phyloP scores from a whole-genome alignment of 2,113 vertebrate genomes.

The Telmatochromis sp. region DNA sequence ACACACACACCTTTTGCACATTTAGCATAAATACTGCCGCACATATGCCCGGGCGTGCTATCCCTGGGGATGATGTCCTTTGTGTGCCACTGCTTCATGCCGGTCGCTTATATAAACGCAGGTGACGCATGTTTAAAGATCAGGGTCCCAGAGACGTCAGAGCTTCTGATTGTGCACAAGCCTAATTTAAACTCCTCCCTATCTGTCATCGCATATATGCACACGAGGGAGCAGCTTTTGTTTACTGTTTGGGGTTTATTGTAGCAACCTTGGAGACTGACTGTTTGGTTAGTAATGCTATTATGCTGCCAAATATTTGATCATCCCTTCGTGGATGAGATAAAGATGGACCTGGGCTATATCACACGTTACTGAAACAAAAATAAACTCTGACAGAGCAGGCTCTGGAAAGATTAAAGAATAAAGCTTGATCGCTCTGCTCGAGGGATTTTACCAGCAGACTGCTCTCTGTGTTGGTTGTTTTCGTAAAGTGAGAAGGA shows the following conservation, averaged over 20 bases:
- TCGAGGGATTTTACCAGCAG: background rate
- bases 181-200: background rate
- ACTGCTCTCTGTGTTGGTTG: background rate
- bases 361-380: background rate
- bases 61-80: background rate
- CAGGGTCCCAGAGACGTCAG: background rate
- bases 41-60: background rate
- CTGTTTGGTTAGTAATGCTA: constrained; percentile 14
- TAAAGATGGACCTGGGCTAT: background rate
- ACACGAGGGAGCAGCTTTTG: background rate
- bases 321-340: constrained; percentile 10
- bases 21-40: background rate
- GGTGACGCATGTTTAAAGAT: constrained; percentile 15
- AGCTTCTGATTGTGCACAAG: background rate
- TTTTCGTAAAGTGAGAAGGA: constrained; percentile 6
- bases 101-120: background rate
- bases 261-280: background rate
- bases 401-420: background rate
- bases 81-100: background rate
- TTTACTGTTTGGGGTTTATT: background rate
- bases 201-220: background rate
- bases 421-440: background rate
- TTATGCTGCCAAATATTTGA: constrained; percentile 35
- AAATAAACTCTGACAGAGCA: background rate
- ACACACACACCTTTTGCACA: constrained; percentile 36